Percentiles rank a stretch among this genome's conserved stretches.
Evolutionary conservation across 2,888 invertebrate genomes (phyloP).

Genomic region (Drosophila gaucha): DNA sequence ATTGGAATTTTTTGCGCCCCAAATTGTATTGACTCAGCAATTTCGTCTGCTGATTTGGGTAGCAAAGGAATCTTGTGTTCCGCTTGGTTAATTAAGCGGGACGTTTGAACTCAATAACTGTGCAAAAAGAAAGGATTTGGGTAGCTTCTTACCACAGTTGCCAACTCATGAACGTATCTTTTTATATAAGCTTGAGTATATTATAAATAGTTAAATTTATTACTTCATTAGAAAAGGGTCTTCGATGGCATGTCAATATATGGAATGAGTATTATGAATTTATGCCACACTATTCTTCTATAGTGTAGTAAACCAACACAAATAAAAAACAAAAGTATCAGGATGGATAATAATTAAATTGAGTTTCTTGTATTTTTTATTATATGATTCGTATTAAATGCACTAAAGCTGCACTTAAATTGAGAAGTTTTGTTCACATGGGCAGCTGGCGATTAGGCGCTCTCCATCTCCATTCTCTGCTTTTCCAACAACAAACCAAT

Average conservation of each 20-base stretch:
- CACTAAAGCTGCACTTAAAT: constrained; percentile 3
- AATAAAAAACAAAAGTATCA: too few species aligned
- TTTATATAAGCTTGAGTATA: not conserved
- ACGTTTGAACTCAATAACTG: constrained; percentile 42
- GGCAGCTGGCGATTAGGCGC: constrained; percentile 11
- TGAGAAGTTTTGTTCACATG: constrained; percentile 11
- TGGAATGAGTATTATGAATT: not conserved
- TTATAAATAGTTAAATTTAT: constrained; percentile 1
- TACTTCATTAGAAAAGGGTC: not conserved
- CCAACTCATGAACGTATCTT: not conserved
- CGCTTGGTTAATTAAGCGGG: constrained; percentile 68
- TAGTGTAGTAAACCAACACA: too few species aligned
- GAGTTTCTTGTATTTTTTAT: not conserved
- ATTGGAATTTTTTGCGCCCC: constrained; percentile 25
- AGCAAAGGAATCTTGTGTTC: constrained; percentile 24
- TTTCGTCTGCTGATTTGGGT: constrained; percentile 64
- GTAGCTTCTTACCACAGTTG: constrained; percentile 21
- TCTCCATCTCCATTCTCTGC: not conserved
- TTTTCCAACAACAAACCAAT: not conserved
- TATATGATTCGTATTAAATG: not conserved
- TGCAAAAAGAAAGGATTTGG: constrained; percentile 13
- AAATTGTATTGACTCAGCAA: constrained; percentile 68
- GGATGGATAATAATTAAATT: not conserved
- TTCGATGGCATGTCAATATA: not conserved
- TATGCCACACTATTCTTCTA: not conserved